Base-by-base conservation (phyloP, 2,888 invertebrate species). In the Zygaena filipendulae region DNA sequence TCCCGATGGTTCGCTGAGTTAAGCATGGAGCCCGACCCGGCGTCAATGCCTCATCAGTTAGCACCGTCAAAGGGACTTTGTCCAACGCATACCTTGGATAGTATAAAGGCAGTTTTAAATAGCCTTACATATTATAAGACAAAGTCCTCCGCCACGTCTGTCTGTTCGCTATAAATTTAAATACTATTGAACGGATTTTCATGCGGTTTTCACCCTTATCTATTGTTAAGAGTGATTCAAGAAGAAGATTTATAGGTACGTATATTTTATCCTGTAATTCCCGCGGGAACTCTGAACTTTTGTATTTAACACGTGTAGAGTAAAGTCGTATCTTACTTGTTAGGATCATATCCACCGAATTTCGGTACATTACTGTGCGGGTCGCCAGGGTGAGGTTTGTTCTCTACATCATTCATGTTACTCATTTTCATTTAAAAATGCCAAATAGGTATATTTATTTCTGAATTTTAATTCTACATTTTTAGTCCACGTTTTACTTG, bases 1-100 rank as follows among this genome's bases (percentile, higher is more conserved):
- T 62, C 10, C 63, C 82, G 19, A 84, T 40, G 3, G 66, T 63
- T 13, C 50, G 43, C 41, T 84, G 83, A 0, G 83, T 84, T 10
- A 81, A 53, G 26, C 69, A 49, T 3, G 82, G 81, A 1, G 70
- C 55, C 9, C 53, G 53, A 3, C 55, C 55, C 1, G 82, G 82
- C 0, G 66, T 68, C 32, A 81, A 49, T 23, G 60, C 58, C 33
- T 79, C 69, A 22, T 71, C 53, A 0, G 77, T 74, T 2, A 38
- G 24, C 0, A 66, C 49, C 0, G 64, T 68, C 2, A 39, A 21
- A 0, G 62, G 44, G 1, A 66, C 52, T 1, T 49, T 40, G 19
- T 49, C 52, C 3, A 75, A 30, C 0, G 38, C 39, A 35, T 71
- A 74, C 33, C 74, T 74, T 5, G 16, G 6, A 25, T 12, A 25